Base-by-base conservation (phyloP, 2,888 invertebrate species). In the Lepetodrilus schrolli region DNA sequence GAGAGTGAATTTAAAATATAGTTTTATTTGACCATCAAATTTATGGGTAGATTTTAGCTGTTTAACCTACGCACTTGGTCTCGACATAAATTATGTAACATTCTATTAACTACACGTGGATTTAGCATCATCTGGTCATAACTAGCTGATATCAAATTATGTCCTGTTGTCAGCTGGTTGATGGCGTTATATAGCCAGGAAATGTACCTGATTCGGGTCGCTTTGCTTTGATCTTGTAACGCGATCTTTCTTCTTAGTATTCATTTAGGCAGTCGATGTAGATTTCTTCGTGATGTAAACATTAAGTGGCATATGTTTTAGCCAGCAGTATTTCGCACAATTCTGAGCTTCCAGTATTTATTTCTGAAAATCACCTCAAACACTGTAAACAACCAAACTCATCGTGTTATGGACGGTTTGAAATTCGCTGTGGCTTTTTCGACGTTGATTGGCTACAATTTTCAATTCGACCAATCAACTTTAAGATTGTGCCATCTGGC, bases 291-390 rank as follows among this genome's bases (percentile, higher is more conserved):
- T n/a, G n/a, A n/a, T n/a, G n/a, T n/a, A n/a, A n/a, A n/a, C n/a
- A n/a, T n/a, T n/a, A n/a, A n/a, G n/a, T n/a, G n/a, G n/a, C n/a
- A n/a, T n/a, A n/a, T n/a, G n/a, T n/a, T n/a, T 30, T 30, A 30
- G 17, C 58, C 58, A 58, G 58, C 58, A 58, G 34, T 58, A 34
- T 58, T 58, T 26, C 30, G 58, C 26, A 58, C 58, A 58, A 58
- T 30, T 58, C 34, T n/a, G 34, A 30, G 58, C 7, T 58, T n/a
- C 2, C 13, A 30, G 34, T n/a, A 58, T 30, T 30, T 30, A 26
- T 17, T 10, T 8, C 58, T 58, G 17, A 26, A 26, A 3, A 58
- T 23, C 30, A n/a, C 30, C 58, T 58, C 58, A 34, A 7, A 58
- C 10, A 30, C 30, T 58, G 58, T 58, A 58, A 58, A 58, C 58